Base-by-base conservation (phyloP, 2,113 vertebrate genomes). In the Vulpes ferrilata region DNA sequence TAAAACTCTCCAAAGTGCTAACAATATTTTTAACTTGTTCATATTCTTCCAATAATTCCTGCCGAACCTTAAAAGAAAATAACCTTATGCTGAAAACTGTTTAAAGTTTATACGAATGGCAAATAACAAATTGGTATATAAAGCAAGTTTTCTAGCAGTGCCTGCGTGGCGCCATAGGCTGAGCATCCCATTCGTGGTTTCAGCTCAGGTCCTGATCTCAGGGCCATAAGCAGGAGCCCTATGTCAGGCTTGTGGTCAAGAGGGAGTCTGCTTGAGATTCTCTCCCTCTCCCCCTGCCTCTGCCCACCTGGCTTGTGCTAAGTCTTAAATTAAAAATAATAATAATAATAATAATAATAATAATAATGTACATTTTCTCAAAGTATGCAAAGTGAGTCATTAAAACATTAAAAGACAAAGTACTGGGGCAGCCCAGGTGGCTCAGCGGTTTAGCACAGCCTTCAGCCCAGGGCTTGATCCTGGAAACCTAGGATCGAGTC, bases 11-110 rank as follows among this genome's bases (percentile, higher is more conserved):
- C 79, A 99, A 98, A 5, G 99, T 99, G 98, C 96, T 99, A 96
- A 99, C 99, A 97, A 99, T 99, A 96, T 98, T 98, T 98, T 99
- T 99, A 82, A 99, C 99, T 98, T 99, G 99, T 95, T 99, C 99
- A 73, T 99, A 99, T 98, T 99, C 99, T 98, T 99, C 99, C 73
- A 99, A 95, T 97, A 99, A 98, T 96, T 99, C 99, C 97, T 99
- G 99, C 64, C 98, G 99, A 89, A 99, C 99, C 99, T 99, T 97
- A 27, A 99, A 97, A 97, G 30, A 98, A 96, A 4, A 27, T 51
- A 53, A 93, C 1, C 15, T 30, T 84, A 87, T 35, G 53, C 30
- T 74, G 95, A 8, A 91, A 93, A 90, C 25, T 17, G 5, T 55
- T 74, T 78, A 16, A 94, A 85, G 10, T 55, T 84, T 86, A 90